Conservation (phyloP, 1,140 invertebrate genomes). For the Elysia chlorotica region DNA sequence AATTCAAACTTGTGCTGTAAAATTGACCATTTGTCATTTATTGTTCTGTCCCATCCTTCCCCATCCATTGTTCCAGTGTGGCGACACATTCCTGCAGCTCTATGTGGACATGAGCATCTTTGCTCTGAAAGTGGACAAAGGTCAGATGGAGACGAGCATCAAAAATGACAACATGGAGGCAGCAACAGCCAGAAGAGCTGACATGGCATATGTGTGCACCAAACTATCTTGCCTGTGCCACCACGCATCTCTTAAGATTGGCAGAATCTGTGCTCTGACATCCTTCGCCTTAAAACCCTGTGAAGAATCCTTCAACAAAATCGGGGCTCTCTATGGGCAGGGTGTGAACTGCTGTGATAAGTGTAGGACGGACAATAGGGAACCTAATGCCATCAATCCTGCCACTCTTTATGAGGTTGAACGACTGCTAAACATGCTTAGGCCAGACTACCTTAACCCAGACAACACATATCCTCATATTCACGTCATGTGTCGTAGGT, state of each 20-base stretch:
- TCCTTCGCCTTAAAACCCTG: constrained; percentile 44
- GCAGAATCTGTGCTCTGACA: constrained; percentile 39
- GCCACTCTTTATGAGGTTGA: constrained; percentile 49
- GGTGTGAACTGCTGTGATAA: constrained; percentile 30
- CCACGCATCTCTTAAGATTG: constrained; percentile 33
- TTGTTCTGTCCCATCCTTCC: background rate
- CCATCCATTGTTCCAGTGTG: constrained; percentile 35
- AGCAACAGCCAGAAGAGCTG: constrained; percentile 30
- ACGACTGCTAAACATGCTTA: constrained; percentile 41
- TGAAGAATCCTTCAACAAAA: constrained; percentile 29
- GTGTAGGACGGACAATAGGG: constrained; percentile 27
- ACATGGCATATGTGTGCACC: constrained; percentile 40
- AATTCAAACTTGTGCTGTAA: too few relatives aligned
- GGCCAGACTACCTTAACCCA: constrained; percentile 43
- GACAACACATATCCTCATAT: constrained; percentile 33
- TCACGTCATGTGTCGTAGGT: constrained; percentile 36
- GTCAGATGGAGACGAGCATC: constrained; percentile 39
- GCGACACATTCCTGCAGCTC: constrained; percentile 39
- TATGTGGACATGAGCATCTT: constrained; percentile 49
- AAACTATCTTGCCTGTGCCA: constrained; percentile 39
- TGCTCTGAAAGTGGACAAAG: constrained; percentile 50
- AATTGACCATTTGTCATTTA: background rate
- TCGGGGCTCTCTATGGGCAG: constrained; percentile 22
- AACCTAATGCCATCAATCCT: constrained; percentile 35
- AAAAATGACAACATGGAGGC: constrained; percentile 38